Base-by-base conservation (phyloP, 1,140 invertebrate species). In the Eurosta solidaginis region DNA sequence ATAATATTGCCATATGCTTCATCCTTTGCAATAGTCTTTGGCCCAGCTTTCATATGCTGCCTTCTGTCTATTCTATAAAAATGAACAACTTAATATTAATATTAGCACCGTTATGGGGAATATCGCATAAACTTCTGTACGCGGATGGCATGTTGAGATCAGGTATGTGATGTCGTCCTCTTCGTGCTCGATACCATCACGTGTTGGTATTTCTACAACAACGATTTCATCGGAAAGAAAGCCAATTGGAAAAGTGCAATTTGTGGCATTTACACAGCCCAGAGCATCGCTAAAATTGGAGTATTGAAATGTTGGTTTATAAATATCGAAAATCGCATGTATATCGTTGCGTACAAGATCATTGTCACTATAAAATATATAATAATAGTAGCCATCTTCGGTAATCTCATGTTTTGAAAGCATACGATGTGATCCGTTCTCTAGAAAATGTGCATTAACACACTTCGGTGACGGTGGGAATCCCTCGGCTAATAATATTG, bases 311-410 rank as follows among this genome's bases (percentile, higher is more conserved):
- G 93, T 93, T 6, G 94, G 93, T 82, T 95, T 96, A 82, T 93
- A 93, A 82, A 96, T 95, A 89, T 95, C 93, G 88, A 96, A 95
- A 79, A 94, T 90, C 12, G 93, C 93, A 88, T 95, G 93, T 80
- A 96, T 94, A 84, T 94, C 92, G 87, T 95, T 96, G 5, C 89
- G 90, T 10, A 92, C 91, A 78, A 92, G 88, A 85, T 95, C 94
- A 88, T 95, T 95, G 84, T 95, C 94, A 82, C 93, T 94, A 82
- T 95, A 95, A 88, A 96, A 95, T 79, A 95, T 94, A 84, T 95
- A 95, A 88, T 95, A 95, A 86, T 95, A 96, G 86, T 95, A 95
- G 9, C 94, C 94, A 87, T 94, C 92, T 49, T 91, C 89, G 33
- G 89, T 85, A 14, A 95, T 92, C 80, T 94, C 90, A 83, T 95